Percentiles rank a stretch among this genome's conserved stretches.
Evolutionary conservation across 2,113 vertebrate species (phyloP).

Genomic region (Montifringilla adamsi): DNA sequence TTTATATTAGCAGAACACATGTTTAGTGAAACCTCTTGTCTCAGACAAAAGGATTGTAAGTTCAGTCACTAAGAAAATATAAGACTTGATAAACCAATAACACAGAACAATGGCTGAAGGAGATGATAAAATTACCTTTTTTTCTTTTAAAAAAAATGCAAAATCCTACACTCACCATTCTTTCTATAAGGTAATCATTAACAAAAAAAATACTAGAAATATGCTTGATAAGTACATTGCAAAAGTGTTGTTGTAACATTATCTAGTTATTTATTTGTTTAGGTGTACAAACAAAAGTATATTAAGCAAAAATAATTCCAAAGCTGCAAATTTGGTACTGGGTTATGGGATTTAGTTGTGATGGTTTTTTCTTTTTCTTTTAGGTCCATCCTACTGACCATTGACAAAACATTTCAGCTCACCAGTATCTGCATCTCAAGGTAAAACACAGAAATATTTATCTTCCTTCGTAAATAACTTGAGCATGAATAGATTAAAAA

Average conservation of each 20-base stretch:
- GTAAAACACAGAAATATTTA: not conserved
- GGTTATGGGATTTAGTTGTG: not conserved
- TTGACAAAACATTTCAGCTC: not conserved
- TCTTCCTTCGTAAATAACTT: not conserved
- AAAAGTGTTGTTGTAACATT: not conserved
- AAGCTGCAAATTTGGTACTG: not conserved
- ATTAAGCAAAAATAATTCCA: not conserved
- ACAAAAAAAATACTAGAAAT: not conserved
- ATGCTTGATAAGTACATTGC: not conserved
- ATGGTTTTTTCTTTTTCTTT: not conserved
- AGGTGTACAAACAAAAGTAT: not conserved
- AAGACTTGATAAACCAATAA: not conserved
- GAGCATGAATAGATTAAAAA: not conserved
- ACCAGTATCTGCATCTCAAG: not conserved
- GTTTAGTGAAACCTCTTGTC: not conserved
- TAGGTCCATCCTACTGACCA: not conserved
- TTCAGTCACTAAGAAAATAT: not conserved
- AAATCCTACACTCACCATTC: not conserved
- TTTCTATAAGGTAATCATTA: not conserved
- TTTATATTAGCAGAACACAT: not conserved
- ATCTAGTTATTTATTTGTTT: not conserved
- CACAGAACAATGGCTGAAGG: not conserved
- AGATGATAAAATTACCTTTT: not conserved
- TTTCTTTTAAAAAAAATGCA: rapidly evolving
- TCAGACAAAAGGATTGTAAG: not conserved